Evolutionary conservation across 2,888 invertebrate species (phyloP), one percentile per base, ranked within the genome.

Genomic region (Fragum fragum): DNA sequence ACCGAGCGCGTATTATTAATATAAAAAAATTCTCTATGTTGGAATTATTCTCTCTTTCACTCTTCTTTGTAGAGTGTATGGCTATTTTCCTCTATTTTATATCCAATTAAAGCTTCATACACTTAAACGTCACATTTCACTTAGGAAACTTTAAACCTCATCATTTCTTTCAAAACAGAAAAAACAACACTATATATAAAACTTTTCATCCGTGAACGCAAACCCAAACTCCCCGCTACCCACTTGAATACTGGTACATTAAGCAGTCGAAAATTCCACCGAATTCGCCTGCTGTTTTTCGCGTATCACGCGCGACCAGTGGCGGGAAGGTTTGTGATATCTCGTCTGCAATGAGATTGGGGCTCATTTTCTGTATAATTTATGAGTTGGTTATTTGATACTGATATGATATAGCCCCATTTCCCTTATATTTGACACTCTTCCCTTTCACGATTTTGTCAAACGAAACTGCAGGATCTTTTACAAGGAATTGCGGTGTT

Each of bases 331-430:
- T 61, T 61, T 61, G 16, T n/a, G 61, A 29, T 61, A 61, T 61
- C 61, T 61, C 61, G 14, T 61, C 61, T 32, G 36, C 61, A 61
- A 61, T 61, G 61, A 29, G 36, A 29, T 29, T 14, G 32, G 61
- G 32, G 66, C 66, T 66, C 66, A 66, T 36, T 66, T 66, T 66
- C 66, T 66, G 66, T 66, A 66, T 66, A 66, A 66, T 66, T 66
- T 66, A 66, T 66, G 66, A 66, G 66, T 66, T 66, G 26, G 66
- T 66, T 66, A 66, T 66, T 66, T 66, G 66, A 66, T 66, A 66
- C 66, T 21, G 66, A 66, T 42, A 26, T 57, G 21, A 57, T 57
- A 26, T 57, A 26, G 57, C 6, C 23, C 11, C 57, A 57, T 57
- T 26, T 57, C 57, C 23, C 57, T 26, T 57, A 57, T 57, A 57